Evolutionary conservation across 2,797 vertebrate genomes (phyloP), one percentile per base, ranked within the genome.

Genomic region (Selene dorsalis): DNA sequence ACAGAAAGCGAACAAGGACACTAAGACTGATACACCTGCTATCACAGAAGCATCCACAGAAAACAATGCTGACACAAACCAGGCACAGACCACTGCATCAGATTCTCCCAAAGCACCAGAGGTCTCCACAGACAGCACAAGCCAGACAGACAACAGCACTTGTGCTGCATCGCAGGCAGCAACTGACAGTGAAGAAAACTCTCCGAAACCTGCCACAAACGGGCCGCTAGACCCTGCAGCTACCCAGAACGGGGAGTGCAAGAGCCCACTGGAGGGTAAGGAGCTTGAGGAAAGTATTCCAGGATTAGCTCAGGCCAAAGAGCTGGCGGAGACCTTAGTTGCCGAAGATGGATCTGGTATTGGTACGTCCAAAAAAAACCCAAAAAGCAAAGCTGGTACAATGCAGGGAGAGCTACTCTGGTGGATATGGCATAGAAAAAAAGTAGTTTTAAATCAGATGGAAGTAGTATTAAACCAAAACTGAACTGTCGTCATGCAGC

Each of bases 241-340:
- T 66, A 76, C 86, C 13, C 93, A 94, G 82, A 95, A 94, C 0
- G 85, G 94, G 56, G 95, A 94, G 45, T 79, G 93, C 7, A 95
- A 95, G 91, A 94, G 85, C 82, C 93, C 94, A 52, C 90, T 96
- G 87, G 95, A 96, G 35, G 94, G 95, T 95, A 97, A 97, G 93
- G 90, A 93, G 87, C 86, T 94, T 75, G 97, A 96, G 0, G 95
- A 97, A 53, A 93, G 84, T 85, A 93, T 97, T 85, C 94, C 95
- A 0, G 97, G 96, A 82, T 95, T 99, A 84, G 96, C 97, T 89
- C 96, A 96, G 93, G 96, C 97, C 93, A 99, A 98, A 94, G 96
- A 98, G 94, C 96, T 99, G 56, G 96, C 96, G 0, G 96, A 98
- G 94, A 96, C 97, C 93, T 96, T 99, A 82, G 96, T 97, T 0